phyloP scores from a whole-genome alignment of 2,113 vertebrate species.

The Saguinus imperator region DNA sequence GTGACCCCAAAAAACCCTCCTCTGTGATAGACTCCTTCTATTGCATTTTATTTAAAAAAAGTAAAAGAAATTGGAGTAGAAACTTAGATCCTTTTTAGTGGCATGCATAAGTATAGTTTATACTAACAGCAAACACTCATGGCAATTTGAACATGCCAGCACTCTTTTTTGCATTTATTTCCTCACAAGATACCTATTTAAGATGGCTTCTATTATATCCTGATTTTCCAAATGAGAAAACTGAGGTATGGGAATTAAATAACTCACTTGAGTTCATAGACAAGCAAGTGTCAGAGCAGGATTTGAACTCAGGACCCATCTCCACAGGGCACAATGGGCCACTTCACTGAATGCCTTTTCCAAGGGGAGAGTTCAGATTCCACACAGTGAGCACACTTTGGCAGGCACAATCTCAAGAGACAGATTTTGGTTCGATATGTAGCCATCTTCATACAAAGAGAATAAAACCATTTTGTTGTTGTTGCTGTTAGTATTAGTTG shows the following conservation, averaged over 20 bases:
- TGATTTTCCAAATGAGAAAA: slow-evolving; percentile 21
- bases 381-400: background rate
- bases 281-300: background rate
- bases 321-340: background rate
- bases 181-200: background rate
- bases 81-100: background rate
- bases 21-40: background rate
- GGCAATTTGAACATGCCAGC: background rate
- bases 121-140: background rate
- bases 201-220: background rate
- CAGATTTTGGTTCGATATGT: background rate
- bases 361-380: too few species aligned
- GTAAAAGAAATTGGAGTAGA: background rate
- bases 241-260: background rate
- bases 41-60: background rate
- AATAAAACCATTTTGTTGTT: background rate
- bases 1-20: background rate
- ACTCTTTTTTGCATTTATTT: background rate
- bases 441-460: background rate
- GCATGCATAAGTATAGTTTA: background rate
- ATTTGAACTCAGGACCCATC: background rate
- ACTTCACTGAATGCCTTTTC: background rate
- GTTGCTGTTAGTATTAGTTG: background rate
- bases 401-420: background rate
- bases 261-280: background rate